Percentiles rank a stretch among this genome's conserved stretches.
These are phyloP conservation scores for Drosophila seguyi DNA, from an alignment of 1,140 invertebrate species.

Conservation along the genomic window DNA sequence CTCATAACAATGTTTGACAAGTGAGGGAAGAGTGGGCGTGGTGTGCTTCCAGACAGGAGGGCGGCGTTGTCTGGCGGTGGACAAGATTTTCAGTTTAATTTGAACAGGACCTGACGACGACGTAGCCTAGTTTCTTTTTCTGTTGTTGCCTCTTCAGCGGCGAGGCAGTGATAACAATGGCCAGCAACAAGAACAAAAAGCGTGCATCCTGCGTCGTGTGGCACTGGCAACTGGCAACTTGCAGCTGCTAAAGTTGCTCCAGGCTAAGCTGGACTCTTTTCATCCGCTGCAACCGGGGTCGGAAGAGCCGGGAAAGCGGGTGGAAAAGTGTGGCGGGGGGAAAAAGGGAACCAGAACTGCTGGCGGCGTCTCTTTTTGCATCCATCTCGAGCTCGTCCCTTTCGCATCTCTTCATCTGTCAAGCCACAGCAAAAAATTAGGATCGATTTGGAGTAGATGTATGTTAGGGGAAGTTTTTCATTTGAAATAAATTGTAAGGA, in stretches of 20 bases:
- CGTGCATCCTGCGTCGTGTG: slow-evolving; percentile 70
- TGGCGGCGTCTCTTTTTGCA: slow-evolving; percentile 19
- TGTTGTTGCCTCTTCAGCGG: slow-evolving; percentile 37
- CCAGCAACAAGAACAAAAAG: slow-evolving; percentile 66
- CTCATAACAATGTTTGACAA: slow-evolving; percentile 67
- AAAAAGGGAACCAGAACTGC: slow-evolving; percentile 18
- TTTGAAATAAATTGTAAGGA: not conserved
- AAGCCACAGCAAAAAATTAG: not conserved
- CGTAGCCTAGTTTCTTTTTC: slow-evolving; percentile 69
- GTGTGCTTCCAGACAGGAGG: slow-evolving; percentile 41
- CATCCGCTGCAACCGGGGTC: slow-evolving; percentile 28
- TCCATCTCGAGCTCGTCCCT: slow-evolving; percentile 14
- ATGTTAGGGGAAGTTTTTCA: not conserved
- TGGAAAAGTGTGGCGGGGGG: slow-evolving; percentile 1
- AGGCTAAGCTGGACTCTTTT: slow-evolving; percentile 59
- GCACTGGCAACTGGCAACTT: slow-evolving; percentile 38
- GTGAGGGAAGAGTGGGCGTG: slow-evolving; percentile 24
- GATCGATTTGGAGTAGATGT: not conserved
- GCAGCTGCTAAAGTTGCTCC: slow-evolving; percentile 63
- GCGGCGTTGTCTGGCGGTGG: slow-evolving; percentile 46
- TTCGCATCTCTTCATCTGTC: slow-evolving; percentile 15
- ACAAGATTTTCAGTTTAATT: slow-evolving; percentile 83
- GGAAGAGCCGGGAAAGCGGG: slow-evolving; percentile 15
- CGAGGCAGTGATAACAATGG: slow-evolving; percentile 53
- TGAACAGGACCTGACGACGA: slow-evolving; percentile 73